Evolutionary conservation across 1,140 invertebrate genomes (phyloP), one percentile per base, ranked within the genome.

Genomic region (Copidosoma floridanum): DNA sequence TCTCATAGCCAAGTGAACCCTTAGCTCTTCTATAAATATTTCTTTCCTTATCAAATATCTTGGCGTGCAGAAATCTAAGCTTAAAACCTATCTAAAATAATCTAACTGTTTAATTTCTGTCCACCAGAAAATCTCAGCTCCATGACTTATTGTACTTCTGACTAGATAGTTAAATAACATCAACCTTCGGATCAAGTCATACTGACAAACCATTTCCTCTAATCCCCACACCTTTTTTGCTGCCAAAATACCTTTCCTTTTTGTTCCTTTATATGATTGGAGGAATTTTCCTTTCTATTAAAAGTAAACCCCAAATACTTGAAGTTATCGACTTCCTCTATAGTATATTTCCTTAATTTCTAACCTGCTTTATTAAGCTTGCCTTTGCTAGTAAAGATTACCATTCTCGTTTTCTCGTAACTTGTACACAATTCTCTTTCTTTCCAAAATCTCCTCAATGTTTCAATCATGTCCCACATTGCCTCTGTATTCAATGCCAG

Each of bases 51-150:
- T 4, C 3, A 59, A 12, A 14, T 63, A 59, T 1, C 51, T 38
- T 12, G 56, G 29, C 16, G 47, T 63, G 5, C 20, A 35, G 7
- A 44, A 48, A 5, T 63, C 56, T 7, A 59, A 18, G 3, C 23
- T 59, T 23, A 58, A 37, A 3, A 54, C 14, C 61, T 43, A 59
- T 47, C 41, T 52, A 3, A 38, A 12, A 20, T 44, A 57, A 24
- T 59, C 54, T 60, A 57, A 21, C n/a, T 58, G 27, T 47, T 46
- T 51, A 41, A 24, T 32, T 32, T 60, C 57, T 8, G 46, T 16
- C 43, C 65, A 61, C 1, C 53, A 52, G 57, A 57, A 66, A 1
- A 66, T 50, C 24, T 66, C 65, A n/a, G 46, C 53, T 10, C 57
- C 61, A 38, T 66, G 63, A 4, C 47, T 11, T 55, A 63, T 52